Conservation (phyloP, 1,140 invertebrate genomes). For the Scaptomyza pallida region DNA sequence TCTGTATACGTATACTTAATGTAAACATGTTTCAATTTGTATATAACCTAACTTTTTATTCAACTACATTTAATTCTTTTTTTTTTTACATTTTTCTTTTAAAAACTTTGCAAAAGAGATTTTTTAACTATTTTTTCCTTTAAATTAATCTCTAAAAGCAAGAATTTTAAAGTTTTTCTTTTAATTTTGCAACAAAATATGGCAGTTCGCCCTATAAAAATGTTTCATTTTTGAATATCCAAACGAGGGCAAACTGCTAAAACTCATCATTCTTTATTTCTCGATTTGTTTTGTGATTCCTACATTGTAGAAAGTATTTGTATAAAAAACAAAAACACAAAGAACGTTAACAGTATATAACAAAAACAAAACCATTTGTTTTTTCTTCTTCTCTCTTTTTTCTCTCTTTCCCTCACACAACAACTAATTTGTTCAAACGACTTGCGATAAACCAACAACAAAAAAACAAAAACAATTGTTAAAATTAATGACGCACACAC, state of each 20-base stretch:
- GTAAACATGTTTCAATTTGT: not conserved
- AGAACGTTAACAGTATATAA: constrained; percentile 16
- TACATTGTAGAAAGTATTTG: constrained; percentile 2
- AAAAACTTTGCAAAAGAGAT: too few species aligned
- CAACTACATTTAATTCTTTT: too few species aligned
- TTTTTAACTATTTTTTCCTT: too few species aligned
- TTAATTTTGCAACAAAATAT: too few species aligned
- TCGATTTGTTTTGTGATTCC: not conserved
- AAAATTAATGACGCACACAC: not conserved
- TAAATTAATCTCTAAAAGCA: too few species aligned
- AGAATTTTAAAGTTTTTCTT: too few species aligned
- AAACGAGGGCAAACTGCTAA: constrained; percentile 3
- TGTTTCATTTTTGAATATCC: too few species aligned
- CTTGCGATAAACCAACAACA: constrained; percentile 20
- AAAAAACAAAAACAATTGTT: constrained; percentile 6
- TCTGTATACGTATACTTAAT: not conserved
- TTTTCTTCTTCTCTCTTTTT: constrained; percentile 25
- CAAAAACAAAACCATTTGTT: constrained; percentile 22
- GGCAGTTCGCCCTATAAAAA: too few species aligned
- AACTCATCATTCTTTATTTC: not conserved
- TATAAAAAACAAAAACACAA: constrained; percentile 4
- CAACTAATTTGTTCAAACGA: constrained; percentile 1
- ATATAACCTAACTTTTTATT: too few species aligned
- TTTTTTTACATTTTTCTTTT: too few species aligned
- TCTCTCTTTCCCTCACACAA: constrained; percentile 15